Evolutionary conservation across 1,140 invertebrate genomes (phyloP).

Genomic region (Caenorhabditis briggsae): DNA sequence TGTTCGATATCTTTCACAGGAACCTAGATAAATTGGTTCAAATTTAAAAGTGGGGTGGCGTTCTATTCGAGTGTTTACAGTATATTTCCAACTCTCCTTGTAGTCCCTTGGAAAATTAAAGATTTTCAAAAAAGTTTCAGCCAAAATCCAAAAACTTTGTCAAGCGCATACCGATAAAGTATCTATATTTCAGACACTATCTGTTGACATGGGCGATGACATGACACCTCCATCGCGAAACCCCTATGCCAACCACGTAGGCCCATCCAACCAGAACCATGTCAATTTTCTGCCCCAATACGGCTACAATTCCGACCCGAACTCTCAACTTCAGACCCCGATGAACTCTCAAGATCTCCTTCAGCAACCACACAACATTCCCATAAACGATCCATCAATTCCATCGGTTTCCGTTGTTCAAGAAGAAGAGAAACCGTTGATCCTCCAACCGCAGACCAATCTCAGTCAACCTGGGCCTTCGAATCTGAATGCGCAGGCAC

Average conservation of each 20-base stretch:
- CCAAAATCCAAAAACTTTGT: background rate
- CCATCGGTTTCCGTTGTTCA: conserved; percentile 30
- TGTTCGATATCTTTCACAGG: no score
- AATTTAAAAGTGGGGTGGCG: no score
- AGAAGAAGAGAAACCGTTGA: conserved; percentile 34
- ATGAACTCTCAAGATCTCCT: conserved; percentile 24
- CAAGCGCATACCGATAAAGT: background rate
- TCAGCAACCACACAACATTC: conserved; percentile 5
- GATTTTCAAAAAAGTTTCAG: no score
- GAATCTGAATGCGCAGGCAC: conserved; percentile 24
- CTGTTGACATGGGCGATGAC: conserved; percentile 55
- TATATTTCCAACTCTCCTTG: no score
- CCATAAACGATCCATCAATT: conserved; percentile 15
- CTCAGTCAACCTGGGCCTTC: conserved; percentile 7
- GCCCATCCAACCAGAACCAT: background rate
- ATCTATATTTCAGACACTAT: conserved; percentile 44
- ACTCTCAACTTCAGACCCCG: conserved; percentile 16
- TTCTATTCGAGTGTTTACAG: no score
- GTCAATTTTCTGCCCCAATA: conserved; percentile 24
- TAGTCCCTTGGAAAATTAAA: no score
- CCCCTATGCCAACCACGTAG: conserved; percentile 18
- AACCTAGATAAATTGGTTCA: no score
- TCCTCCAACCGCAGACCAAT: background rate
- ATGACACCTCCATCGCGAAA: conserved; percentile 16
- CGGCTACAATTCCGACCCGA: background rate